Evolutionary conservation across 2,888 invertebrate genomes (phyloP).

Genomic region (Brachypalpus laphriformis): DNA sequence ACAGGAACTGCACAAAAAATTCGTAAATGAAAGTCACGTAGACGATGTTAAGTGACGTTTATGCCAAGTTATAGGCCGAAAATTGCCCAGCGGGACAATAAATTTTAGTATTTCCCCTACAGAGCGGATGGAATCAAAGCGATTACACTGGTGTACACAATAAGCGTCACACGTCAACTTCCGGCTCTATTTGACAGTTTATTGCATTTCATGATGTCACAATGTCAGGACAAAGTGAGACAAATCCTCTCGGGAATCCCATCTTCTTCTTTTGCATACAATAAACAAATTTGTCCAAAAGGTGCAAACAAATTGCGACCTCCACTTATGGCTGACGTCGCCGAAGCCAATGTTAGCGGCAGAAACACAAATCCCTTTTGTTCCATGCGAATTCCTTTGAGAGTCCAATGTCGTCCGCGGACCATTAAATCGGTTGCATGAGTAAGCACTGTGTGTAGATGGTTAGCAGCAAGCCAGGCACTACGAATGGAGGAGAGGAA

Average conservation of each 20-base stretch:
- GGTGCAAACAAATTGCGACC: slow-evolving; percentile 63
- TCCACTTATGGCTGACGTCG: slow-evolving; percentile 46
- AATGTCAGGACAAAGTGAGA: slow-evolving; percentile 51
- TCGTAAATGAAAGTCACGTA: slow-evolving; percentile 67
- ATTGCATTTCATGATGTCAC: slow-evolving; percentile 48
- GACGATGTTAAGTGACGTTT: slow-evolving; percentile 59
- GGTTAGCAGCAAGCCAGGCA: not conserved
- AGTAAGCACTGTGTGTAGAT: slow-evolving; percentile 35
- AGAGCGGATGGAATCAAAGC: slow-evolving; percentile 49
- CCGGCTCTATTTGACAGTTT: slow-evolving; percentile 63
- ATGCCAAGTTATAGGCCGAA: slow-evolving; percentile 66
- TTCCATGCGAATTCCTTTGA: slow-evolving; percentile 52
- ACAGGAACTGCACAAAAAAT: slow-evolving; percentile 67
- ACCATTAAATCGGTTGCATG: slow-evolving; percentile 59
- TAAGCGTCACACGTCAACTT: slow-evolving; percentile 67
- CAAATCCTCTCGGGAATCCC: slow-evolving; percentile 39
- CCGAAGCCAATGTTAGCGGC: not conserved
- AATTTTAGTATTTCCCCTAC: slow-evolving; percentile 32
- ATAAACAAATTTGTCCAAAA: slow-evolving; percentile 61
- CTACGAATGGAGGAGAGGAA: not conserved
- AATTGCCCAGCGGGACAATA: slow-evolving; percentile 60
- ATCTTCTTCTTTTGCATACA: slow-evolving; percentile 29
- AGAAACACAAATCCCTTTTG: slow-evolving; percentile 56
- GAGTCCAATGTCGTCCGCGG: slow-evolving; percentile 42
- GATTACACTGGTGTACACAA: slow-evolving; percentile 34